Percentiles rank a stretch among this genome's conserved stretches.
Evolutionary conservation across 2,113 vertebrate genomes (phyloP).

Genomic region (Thymallus thymallus): DNA sequence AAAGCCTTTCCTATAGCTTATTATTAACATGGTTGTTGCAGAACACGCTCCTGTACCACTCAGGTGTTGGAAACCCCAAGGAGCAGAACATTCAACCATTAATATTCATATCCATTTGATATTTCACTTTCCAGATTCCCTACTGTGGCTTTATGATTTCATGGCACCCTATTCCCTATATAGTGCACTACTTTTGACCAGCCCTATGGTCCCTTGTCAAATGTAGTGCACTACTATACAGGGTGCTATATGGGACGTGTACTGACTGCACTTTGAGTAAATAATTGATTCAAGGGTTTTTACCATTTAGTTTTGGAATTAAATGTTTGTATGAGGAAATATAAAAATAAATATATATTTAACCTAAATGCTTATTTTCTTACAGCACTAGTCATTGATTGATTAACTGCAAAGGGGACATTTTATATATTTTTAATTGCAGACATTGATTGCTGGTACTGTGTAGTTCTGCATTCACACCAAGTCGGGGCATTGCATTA

Average conservation of each 20-base stretch:
- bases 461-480: too few species aligned
- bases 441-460: too few species aligned
- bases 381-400: not conserved
- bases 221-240: too few species aligned
- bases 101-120: not conserved
- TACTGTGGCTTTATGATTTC: slow-evolving; percentile 32
- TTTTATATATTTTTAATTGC: too few species aligned
- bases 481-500: too few species aligned
- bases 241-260: too few species aligned
- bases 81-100: not conserved
- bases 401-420: too few species aligned
- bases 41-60: slow-evolving; percentile 39
- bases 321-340: slow-evolving; percentile 64
- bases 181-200: too few species aligned
- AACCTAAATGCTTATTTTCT: slow-evolving; percentile 31
- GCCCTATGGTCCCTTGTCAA: too few species aligned
- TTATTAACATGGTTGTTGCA: not conserved
- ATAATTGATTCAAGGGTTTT: slow-evolving; percentile 47
- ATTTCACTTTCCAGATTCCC: slow-evolving; percentile 26
- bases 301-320: slow-evolving; percentile 54
- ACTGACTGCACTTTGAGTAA: slow-evolving; percentile 48
- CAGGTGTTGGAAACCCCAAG: slow-evolving; percentile 47
- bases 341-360: slow-evolving; percentile 67
- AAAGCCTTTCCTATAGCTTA: not conserved
- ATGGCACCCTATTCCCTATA: too few species aligned